Base-by-base conservation (phyloP, 2,888 invertebrate genomes). In the Zhuqinia jingwanae region DNA sequence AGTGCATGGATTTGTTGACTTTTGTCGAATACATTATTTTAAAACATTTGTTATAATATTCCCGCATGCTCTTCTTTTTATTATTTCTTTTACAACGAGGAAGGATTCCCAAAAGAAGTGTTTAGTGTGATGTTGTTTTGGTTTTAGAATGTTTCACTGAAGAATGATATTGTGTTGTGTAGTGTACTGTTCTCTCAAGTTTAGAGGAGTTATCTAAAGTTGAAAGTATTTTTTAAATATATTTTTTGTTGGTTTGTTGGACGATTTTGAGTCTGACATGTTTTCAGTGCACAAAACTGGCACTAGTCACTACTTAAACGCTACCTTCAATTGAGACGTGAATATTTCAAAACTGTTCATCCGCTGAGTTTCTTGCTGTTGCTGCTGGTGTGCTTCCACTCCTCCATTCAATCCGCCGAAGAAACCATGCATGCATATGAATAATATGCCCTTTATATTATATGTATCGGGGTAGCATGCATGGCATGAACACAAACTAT, bases 341-440 rank as follows among this genome's bases (percentile, higher is more conserved):
- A 30, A 79, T 79, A 79, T 79, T 79, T 79, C 79, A 79, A 79
- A 79, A 68, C 36, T 65, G 65, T 20, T 79, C 63, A 65, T 47
- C 79, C 63, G 79, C 50, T 75, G 27, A 2, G 15, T 75, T 27
- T 25, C 70, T 15, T 63, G 2, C 47, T 58, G 20, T 47, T 2
- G n/a, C n/a, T n/a, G n/a, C n/a, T n/a, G n/a, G n/a, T n/a, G n/a
- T n/a, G n/a, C n/a, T n/a, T n/a, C 13, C 22, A 65, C 36, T 36
- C 0, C 30, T 17, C 10, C 22, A n/a, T 73, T 73, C 27, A 17
- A n/a, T n/a, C n/a, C n/a, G n/a, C n/a, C n/a, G n/a, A n/a, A 42
- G n/a, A 70, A 47, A 1, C 36, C 73, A 53, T 50, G 25, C 73
- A 50, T 45, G 27, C 10, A 27, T 50, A 17, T 27, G 6, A 6